A percentile compares a stretch with the other conserved stretches of the same genome.
phyloP scores from a whole-genome alignment of 2,113 vertebrate genomes.

The Eretmochelys imbricata region DNA sequence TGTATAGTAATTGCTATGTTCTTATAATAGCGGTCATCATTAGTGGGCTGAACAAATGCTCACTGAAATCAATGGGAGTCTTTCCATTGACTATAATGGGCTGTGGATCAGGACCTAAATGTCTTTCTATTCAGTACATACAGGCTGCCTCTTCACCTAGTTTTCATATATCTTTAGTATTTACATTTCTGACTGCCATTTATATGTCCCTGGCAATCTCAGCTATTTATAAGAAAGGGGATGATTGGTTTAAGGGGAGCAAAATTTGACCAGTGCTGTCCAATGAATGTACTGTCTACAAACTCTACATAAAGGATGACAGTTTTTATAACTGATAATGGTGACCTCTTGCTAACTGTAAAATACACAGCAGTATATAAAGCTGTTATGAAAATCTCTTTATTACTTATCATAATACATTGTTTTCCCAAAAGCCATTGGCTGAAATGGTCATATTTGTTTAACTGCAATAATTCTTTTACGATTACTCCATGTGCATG shows the following conservation, averaged over 20 bases:
- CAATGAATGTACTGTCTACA: constrained; percentile 44
- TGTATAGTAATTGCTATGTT: neutral
- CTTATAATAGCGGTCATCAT: neutral
- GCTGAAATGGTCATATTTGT: constrained; percentile 1
- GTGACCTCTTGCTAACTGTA: constrained; percentile 57
- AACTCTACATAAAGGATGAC: constrained; percentile 31
- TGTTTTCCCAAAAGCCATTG: constrained; percentile 29
- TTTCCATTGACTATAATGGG: neutral
- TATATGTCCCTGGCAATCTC: constrained; percentile 32
- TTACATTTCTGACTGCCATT: constrained; percentile 35
- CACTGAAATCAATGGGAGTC: neutral
- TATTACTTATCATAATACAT: constrained; percentile 12
- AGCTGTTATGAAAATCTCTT: constrained; percentile 36
- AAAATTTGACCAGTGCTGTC: constrained; percentile 36
- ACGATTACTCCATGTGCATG: neutral
- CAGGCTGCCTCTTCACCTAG: neutral
- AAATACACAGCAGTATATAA: constrained; percentile 37
- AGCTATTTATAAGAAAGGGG: constrained; percentile 42
- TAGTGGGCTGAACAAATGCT: neutral
- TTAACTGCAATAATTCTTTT: neutral
- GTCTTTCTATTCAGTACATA: neutral
- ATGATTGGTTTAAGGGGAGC: constrained; percentile 45
- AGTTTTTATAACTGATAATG: constrained; percentile 56
- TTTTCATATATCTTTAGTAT: neutral
- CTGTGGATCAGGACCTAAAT: neutral